Conservation (phyloP, 1,140 invertebrate species). For the Rhopalosiphum padi region DNA sequence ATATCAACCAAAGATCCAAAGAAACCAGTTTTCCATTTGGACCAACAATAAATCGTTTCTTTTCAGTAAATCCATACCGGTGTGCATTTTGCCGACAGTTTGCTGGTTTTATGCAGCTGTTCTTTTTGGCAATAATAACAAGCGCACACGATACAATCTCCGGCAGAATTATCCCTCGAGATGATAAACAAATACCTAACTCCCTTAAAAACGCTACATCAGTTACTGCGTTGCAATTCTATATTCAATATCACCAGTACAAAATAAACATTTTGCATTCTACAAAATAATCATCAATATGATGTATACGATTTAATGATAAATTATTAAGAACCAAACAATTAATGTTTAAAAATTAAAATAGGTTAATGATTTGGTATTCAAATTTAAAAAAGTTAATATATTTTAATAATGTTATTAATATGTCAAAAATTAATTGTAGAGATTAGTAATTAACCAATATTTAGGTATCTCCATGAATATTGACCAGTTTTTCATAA, state of each 20-base stretch:
- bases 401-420: not conserved
- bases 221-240: not conserved
- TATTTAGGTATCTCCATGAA: not conserved
- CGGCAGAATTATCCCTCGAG: not conserved
- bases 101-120: not conserved
- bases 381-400: too few relatives aligned
- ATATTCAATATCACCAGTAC: not conserved
- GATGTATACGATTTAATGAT: not conserved
- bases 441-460: not conserved
- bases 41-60: slow-evolving; percentile 47
- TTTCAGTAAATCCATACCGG: slow-evolving; percentile 30
- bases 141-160: slow-evolving; percentile 38
- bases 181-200: slow-evolving; percentile 18
- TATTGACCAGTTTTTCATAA: not conserved
- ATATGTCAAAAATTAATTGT: not conserved
- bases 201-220: slow-evolving; percentile 19
- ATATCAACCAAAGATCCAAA: slow-evolving; percentile 21
- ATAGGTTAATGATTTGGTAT: not conserved
- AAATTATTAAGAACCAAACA: not conserved
- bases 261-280: not conserved
- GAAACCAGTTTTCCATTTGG: slow-evolving; percentile 42
- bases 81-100: slow-evolving; percentile 15
- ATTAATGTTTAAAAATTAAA: not conserved
- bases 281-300: not conserved
- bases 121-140: slow-evolving; percentile 43